These are phyloP conservation scores for Nebria brevicollis DNA, from an alignment of 2,888 invertebrate genomes.

Conservation along the genomic window DNA sequence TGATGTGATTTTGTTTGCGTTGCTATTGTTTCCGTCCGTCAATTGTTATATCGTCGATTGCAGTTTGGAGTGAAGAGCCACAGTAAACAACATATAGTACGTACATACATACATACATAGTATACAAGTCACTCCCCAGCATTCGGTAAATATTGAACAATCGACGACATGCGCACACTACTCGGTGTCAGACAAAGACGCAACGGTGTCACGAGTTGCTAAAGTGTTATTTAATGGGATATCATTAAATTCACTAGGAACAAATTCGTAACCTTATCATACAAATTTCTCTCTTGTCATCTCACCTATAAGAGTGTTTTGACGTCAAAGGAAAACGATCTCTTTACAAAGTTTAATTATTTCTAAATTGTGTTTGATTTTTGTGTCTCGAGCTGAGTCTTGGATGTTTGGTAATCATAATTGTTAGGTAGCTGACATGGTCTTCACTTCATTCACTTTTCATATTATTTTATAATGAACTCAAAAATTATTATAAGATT, in stretches of 20 bases:
- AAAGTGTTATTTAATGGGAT: slow-evolving; percentile 43
- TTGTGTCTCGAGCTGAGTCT: not conserved
- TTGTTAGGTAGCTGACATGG: too few species aligned
- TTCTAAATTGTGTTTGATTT: slow-evolving; percentile 11
- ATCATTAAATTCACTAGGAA: slow-evolving; percentile 37
- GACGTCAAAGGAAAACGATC: slow-evolving; percentile 15
- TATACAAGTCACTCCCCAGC: not conserved
- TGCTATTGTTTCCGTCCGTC: slow-evolving; percentile 37
- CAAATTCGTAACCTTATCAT: slow-evolving; percentile 29
- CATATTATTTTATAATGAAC: too few species aligned
- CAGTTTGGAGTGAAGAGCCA: not conserved
- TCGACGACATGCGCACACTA: slow-evolving; percentile 8
- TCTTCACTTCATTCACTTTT: too few species aligned
- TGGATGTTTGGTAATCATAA: not conserved
- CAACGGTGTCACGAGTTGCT: slow-evolving; percentile 5
- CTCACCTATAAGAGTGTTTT: slow-evolving; percentile 15
- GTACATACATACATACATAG: not conserved
- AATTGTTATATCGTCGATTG: slow-evolving; percentile 27
- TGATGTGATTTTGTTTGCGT: slow-evolving; percentile 35
- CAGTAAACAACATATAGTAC: slow-evolving; percentile 5
- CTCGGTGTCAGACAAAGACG: not conserved
- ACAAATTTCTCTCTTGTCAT: not conserved
- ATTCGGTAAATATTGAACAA: slow-evolving; percentile 20
- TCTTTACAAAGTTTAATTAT: slow-evolving; percentile 18
- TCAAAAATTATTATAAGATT: too few species aligned